phyloP scores from a whole-genome alignment of 2,113 vertebrate species.

The Xyliphius kryptos region DNA sequence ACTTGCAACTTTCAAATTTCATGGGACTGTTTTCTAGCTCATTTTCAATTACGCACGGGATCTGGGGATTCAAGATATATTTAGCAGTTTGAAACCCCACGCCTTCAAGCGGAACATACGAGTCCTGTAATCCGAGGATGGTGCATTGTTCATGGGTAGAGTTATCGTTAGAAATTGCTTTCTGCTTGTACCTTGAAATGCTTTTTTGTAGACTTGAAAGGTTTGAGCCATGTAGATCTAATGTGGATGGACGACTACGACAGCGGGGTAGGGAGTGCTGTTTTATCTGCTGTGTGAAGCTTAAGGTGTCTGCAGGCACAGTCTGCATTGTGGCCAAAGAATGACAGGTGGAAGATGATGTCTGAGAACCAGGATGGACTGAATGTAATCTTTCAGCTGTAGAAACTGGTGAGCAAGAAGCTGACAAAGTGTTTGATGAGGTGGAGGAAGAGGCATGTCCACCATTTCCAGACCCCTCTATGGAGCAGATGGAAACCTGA shows the following conservation, averaged over 20 bases:
- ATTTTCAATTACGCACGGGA: constrained; percentile 47
- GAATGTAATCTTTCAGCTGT: constrained; percentile 62
- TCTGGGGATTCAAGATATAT: constrained; percentile 49
- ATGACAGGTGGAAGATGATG: constrained; percentile 63
- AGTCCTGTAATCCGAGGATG: constrained; percentile 48
- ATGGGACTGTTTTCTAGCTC: constrained; percentile 37
- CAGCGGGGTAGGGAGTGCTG: constrained; percentile 69
- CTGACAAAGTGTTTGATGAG: constrained; percentile 54
- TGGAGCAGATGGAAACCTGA: constrained; percentile 44
- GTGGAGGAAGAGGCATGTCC: constrained; percentile 44
- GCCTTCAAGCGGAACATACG: constrained; percentile 44
- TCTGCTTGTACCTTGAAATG: constrained; percentile 43
- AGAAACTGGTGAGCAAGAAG: constrained; percentile 55
- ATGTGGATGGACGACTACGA: constrained; percentile 61
- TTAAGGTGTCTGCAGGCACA: constrained; percentile 66
- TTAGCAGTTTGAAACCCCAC: constrained; percentile 38
- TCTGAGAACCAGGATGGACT: constrained; percentile 63
- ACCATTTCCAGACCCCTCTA: constrained; percentile 32
- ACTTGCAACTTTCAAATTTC: constrained; percentile 44
- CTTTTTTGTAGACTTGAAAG: constrained; percentile 54
- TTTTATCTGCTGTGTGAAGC: constrained; percentile 70
- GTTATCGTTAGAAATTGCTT: constrained; percentile 39
- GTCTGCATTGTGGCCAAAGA: constrained; percentile 67
- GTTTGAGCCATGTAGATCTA: constrained; percentile 51
- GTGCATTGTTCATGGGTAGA: constrained; percentile 45